A percentile compares a stretch with the other conserved stretches of the same genome.
These are phyloP conservation scores for Brevipalpus yothersi DNA, from an alignment of 1,140 invertebrate genomes.

Conservation along the genomic window DNA sequence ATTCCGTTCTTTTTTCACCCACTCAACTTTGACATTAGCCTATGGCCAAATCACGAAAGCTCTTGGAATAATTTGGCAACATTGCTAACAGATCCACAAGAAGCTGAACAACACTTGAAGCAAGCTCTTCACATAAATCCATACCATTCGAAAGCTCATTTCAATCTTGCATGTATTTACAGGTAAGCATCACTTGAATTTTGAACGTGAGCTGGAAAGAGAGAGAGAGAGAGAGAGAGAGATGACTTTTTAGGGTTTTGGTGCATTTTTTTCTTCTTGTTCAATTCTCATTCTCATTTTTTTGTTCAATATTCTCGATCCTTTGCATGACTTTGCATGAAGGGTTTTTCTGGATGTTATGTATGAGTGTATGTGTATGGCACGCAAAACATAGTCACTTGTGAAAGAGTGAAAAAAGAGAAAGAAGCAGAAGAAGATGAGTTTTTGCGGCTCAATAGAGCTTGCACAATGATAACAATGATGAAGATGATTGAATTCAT, in stretches of 20 bases:
- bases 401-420: background rate
- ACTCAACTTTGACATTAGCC: slow-evolving; percentile 23
- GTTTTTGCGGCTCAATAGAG: too few species aligned
- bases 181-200: slow-evolving; percentile 29
- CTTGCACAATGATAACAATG: background rate
- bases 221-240: too few species aligned
- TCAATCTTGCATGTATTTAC: slow-evolving; percentile 58
- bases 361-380: too few species aligned
- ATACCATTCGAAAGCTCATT: slow-evolving; percentile 53
- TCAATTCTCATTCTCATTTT: too few species aligned
- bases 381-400: too few species aligned
- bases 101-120: slow-evolving; percentile 41
- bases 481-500: background rate
- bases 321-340: background rate
- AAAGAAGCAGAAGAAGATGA: too few species aligned
- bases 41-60: slow-evolving; percentile 62
- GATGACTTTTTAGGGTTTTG: too few species aligned
- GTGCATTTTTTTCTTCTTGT: too few species aligned
- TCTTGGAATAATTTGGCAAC: slow-evolving; percentile 71
- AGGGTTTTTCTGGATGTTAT: too few species aligned
- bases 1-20: background rate
- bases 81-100: slow-evolving; percentile 30
- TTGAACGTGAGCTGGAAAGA: too few species aligned
- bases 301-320: background rate
- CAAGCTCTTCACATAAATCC: slow-evolving; percentile 44